These are phyloP conservation scores for Psittacus erithacus DNA, from an alignment of 2,113 vertebrate genomes.

Conservation along the genomic window DNA sequence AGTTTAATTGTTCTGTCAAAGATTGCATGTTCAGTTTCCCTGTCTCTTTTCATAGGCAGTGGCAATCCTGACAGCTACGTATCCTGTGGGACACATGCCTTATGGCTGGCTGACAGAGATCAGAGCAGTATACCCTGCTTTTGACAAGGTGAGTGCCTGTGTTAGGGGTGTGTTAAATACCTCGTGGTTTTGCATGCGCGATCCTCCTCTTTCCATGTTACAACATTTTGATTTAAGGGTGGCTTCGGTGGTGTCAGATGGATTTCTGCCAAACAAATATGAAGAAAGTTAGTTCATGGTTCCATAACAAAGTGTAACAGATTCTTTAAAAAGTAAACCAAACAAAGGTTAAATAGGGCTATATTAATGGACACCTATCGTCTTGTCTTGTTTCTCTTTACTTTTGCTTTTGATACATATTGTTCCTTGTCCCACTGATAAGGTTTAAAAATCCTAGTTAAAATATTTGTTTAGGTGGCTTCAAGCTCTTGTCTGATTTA, in stretches of 20 bases:
- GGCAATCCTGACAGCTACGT: slow-evolving; percentile 95
- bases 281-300: not conserved
- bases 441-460: not conserved
- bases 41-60: slow-evolving; percentile 83
- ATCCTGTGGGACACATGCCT: slow-evolving; percentile 98
- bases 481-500: not conserved
- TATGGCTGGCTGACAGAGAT: slow-evolving; percentile 98
- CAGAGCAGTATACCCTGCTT: slow-evolving; percentile 95
- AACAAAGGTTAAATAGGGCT: not conserved
- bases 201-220: not conserved
- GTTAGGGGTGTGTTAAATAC: not conserved
- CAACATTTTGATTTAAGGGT: not conserved
- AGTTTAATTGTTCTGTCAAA: not conserved
- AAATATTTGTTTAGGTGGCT: not conserved
- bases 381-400: not conserved
- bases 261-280: not conserved
- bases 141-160: slow-evolving; percentile 88
- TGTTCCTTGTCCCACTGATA: not conserved
- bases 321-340: not conserved
- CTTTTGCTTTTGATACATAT: not conserved
- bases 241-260: not conserved
- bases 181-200: not conserved
- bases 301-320: not conserved
- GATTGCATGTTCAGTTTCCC: not conserved
- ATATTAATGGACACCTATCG: not conserved